A percentile compares a stretch with the other conserved stretches of the same genome.
phyloP scores from a whole-genome alignment of 2,797 vertebrate genomes.

The Steatocranus sp. region DNA sequence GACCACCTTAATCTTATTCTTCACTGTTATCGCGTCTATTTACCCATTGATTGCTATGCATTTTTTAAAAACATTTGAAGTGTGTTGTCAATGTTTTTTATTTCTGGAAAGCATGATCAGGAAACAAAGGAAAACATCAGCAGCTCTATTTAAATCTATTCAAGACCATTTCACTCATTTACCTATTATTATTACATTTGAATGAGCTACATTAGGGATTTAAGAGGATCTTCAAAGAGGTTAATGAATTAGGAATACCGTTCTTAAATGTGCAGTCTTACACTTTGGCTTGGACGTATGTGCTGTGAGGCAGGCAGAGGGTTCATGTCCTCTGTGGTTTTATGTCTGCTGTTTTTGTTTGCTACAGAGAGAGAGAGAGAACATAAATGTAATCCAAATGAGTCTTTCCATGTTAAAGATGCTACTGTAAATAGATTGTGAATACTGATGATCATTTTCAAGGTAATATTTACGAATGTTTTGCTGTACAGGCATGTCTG shows the following conservation, averaged over 20 bases:
- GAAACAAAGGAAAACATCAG: conserved; percentile 9
- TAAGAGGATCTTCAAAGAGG: not conserved
- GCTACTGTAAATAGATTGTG: conserved; percentile 66
- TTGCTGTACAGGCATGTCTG: conserved; percentile 29
- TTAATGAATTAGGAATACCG: not conserved
- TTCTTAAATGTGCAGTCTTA: conserved; percentile 17
- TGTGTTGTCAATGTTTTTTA: not conserved
- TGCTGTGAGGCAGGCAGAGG: conserved; percentile 19
- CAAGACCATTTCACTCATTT: not conserved
- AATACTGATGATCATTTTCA: conserved; percentile 59
- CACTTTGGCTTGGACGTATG: not conserved
- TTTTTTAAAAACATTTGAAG: conserved; percentile 19
- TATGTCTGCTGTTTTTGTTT: conserved; percentile 21
- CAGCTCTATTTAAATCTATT: not conserved
- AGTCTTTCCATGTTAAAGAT: conserved; percentile 12
- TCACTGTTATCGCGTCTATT: conserved; percentile 7
- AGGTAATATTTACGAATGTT: conserved; percentile 52
- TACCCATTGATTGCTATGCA: conserved; percentile 57
- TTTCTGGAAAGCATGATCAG: not conserved
- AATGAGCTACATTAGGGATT: not conserved
- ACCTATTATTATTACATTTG: not conserved
- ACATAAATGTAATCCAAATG: conserved; percentile 24
- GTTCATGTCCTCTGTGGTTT: conserved; percentile 31
- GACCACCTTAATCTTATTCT: conserved; percentile 45
- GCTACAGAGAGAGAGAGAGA: not conserved